A percentile compares a stretch with the other conserved stretches of the same genome.
These are phyloP conservation scores for Aspidiotus rigidus DNA, from an alignment of 2,888 invertebrate species.

Conservation along the genomic window DNA sequence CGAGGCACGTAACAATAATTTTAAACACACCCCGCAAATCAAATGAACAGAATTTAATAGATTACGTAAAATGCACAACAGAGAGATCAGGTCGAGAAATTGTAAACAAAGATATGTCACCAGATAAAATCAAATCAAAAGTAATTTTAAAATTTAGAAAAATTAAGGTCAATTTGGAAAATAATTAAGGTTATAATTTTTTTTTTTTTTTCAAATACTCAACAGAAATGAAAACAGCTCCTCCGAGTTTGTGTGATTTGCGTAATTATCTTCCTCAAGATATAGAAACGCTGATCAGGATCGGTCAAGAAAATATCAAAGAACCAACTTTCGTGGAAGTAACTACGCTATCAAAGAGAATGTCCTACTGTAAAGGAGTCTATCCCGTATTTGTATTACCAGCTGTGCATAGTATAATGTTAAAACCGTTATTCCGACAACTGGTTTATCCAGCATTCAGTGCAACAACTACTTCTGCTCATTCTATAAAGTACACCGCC, in stretches of 20 bases:
- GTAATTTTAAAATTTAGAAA: too few relatives aligned
- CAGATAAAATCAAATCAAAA: too few relatives aligned
- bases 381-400: conserved; percentile 44
- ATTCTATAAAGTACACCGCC: too few relatives aligned
- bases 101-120: too few relatives aligned
- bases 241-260: neutral
- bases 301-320: conserved; percentile 12
- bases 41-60: too few relatives aligned
- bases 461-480: too few relatives aligned
- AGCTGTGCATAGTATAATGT: conserved; percentile 41
- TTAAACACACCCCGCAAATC: too few relatives aligned
- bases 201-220: neutral
- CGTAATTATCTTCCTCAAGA: conserved; percentile 27
- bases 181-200: too few relatives aligned
- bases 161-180: too few relatives aligned
- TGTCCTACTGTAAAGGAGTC: conserved; percentile 40
- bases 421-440: conserved; percentile 40
- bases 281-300: conserved; percentile 22
- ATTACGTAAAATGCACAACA: too few relatives aligned
- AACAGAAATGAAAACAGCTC: conserved; percentile 14
- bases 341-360: conserved; percentile 42
- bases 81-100: too few relatives aligned
- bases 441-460: conserved; percentile 44
- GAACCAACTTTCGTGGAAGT: conserved; percentile 42
- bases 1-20: too few relatives aligned